These are phyloP conservation scores for Eurypyga helias DNA, from an alignment of 2,113 vertebrate species.

Conservation along the genomic window DNA sequence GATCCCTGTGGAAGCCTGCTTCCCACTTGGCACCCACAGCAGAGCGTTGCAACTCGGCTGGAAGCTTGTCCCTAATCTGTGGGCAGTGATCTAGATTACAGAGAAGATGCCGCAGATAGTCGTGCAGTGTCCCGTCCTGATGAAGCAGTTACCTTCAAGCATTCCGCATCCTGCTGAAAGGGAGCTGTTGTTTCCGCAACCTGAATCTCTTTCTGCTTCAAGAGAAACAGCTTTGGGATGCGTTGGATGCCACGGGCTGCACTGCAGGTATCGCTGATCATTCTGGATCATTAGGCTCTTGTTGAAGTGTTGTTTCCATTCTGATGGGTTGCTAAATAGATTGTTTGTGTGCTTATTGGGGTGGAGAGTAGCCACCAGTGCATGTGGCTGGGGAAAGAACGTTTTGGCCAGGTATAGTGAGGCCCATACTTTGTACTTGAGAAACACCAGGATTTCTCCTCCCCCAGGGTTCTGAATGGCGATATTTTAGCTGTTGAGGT, in stretches of 20 bases:
- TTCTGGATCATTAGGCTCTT: not conserved
- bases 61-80: not conserved
- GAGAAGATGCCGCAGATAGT: not conserved
- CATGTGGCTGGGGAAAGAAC: not conserved
- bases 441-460: not conserved
- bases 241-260: not conserved
- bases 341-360: accelerated
- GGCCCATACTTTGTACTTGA: not conserved
- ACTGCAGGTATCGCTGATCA: not conserved
- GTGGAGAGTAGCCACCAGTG: not conserved
- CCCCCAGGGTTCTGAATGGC: not conserved
- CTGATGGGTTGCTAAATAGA: not conserved
- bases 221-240: not conserved
- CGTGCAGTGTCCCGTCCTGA: not conserved
- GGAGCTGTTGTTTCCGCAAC: not conserved
- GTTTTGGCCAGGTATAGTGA: not conserved
- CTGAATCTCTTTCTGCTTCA: not conserved
- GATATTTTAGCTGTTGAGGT: not conserved
- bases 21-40: not conserved
- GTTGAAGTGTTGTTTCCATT: not conserved
- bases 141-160: not conserved
- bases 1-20: not conserved
- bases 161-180: not conserved
- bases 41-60: not conserved
- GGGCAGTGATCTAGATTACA: not conserved